Percentiles rank a stretch among this genome's conserved stretches.
Evolutionary conservation across 2,797 vertebrate genomes (phyloP).

Genomic region (Oophaga sylvatica): DNA sequence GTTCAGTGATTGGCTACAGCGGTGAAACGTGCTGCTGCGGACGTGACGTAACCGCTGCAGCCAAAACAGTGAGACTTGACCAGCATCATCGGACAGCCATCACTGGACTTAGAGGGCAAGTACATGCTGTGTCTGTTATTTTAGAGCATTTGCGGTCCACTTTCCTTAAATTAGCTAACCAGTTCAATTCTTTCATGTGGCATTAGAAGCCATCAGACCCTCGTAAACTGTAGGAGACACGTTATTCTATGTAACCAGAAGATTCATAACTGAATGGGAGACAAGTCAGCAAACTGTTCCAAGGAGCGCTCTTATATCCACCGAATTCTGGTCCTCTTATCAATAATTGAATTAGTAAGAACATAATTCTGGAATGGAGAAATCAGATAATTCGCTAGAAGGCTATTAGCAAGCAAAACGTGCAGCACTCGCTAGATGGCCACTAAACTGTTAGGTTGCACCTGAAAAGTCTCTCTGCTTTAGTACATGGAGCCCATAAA

Average conservation of each 20-base stretch:
- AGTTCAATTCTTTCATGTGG: not conserved
- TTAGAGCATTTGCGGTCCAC: no score
- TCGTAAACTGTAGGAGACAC: not conserved
- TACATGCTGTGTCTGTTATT: no score
- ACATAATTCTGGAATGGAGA: slow-evolving; percentile 24
- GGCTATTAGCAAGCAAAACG: slow-evolving; percentile 46
- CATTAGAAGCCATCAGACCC: not conserved
- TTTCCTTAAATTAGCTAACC: not conserved
- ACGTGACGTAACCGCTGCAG: no score
- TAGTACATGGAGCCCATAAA: slow-evolving; percentile 5
- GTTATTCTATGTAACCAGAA: not conserved
- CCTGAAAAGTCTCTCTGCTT: not conserved
- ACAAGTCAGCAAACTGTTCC: slow-evolving; percentile 2
- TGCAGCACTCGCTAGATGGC: slow-evolving; percentile 20
- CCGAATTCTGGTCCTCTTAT: slow-evolving; percentile 40
- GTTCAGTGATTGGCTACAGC: no score
- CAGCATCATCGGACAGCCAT: no score
- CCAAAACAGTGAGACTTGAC: no score
- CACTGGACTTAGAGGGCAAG: no score
- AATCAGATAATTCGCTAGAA: slow-evolving; percentile 40
- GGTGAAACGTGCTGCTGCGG: no score
- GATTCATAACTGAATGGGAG: not conserved
- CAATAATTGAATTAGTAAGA: slow-evolving; percentile 55
- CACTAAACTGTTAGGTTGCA: slow-evolving; percentile 25
- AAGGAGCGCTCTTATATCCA: not conserved